Base-by-base conservation (phyloP, 1,140 invertebrate species). In the Lepidurus packardi region DNA sequence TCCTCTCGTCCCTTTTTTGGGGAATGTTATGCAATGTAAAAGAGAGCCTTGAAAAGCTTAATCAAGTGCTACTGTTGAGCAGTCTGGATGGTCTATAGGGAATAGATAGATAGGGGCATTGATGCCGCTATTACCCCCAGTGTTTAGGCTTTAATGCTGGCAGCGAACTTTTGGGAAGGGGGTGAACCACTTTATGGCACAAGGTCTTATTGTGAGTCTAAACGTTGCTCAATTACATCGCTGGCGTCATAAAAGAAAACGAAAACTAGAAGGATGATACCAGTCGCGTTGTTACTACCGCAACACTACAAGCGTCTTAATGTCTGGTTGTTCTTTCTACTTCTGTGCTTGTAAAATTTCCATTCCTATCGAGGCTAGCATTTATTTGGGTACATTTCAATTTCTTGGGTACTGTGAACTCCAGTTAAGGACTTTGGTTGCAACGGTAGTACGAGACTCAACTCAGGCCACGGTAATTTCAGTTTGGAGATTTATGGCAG, bases 61-160 rank as follows among this genome's bases (percentile, higher is more conserved):
- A 65, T 65, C 53, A 65, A 65, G 53, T 65, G 53, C 16, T 65
- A 21, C 53, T 65, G 53, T 65, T 65, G 5, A 65, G 53, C 53
- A n/a, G 53, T 65, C 21, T 13, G 53, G 53, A 65, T 9, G 16
- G 16, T 65, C 53, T 65, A 16, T 65, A 65, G 53, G 53, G 53
- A 65, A 65, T 65, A 65, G 53, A 16, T 13, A 21, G 53, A 65
- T 9, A 65, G 53, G 34, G 13, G 21, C 53, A 65, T 65, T 65
- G 53, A 65, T 65, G 53, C 53, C 21, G 53, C 53, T 65, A 7
- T 65, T 65, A 65, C 53, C 7, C 53, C 34, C 16, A 65, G 53
- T 13, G 53, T 13, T 65, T 65, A 21, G 53, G 53, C 21, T 65
- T 65, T 65, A 65, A 21, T 65, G 53, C 53, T 65, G 53, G 53